Percentiles rank a stretch among this genome's conserved stretches.
These are phyloP conservation scores for Tupaia chinensis DNA, from an alignment of 2,113 vertebrate genomes.

Conservation along the genomic window DNA sequence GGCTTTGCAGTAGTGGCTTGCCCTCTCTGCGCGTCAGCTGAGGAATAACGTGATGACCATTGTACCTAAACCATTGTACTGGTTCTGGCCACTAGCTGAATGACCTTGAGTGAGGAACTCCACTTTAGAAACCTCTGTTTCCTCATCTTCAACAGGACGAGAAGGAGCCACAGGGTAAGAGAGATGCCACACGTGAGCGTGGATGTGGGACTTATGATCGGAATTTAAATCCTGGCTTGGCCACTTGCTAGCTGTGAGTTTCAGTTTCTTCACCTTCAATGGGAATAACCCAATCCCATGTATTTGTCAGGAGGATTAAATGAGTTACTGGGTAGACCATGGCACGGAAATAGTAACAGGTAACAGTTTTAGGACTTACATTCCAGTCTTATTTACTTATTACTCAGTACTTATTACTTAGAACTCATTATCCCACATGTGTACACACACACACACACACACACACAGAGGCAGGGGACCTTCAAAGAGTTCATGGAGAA, in stretches of 20 bases:
- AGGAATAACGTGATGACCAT: too few relatives aligned
- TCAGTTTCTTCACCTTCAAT: neutral
- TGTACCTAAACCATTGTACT: neutral
- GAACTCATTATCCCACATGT: too few relatives aligned
- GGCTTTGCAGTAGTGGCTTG: neutral
- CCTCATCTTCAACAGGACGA: neutral
- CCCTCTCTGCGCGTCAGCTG: neutral
- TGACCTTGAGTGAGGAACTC: neutral
- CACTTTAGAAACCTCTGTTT: neutral
- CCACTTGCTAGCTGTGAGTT: neutral
- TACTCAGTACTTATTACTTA: too few relatives aligned
- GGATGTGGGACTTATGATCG: neutral
- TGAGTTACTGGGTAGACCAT: neutral
- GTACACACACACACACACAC: too few relatives aligned
- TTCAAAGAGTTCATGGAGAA: too few relatives aligned
- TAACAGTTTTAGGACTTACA: neutral
- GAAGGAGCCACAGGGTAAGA: neutral
- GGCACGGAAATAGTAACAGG: neutral
- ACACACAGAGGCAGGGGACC: too few relatives aligned
- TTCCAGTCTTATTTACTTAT: neutral
- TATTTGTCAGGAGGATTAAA: neutral
- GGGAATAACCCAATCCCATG: neutral
- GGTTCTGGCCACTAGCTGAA: neutral
- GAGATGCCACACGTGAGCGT: rapidly evolving
- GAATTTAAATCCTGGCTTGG: neutral